phyloP scores from a whole-genome alignment of 2,888 invertebrate genomes.

The Ichneumon xanthorius region DNA sequence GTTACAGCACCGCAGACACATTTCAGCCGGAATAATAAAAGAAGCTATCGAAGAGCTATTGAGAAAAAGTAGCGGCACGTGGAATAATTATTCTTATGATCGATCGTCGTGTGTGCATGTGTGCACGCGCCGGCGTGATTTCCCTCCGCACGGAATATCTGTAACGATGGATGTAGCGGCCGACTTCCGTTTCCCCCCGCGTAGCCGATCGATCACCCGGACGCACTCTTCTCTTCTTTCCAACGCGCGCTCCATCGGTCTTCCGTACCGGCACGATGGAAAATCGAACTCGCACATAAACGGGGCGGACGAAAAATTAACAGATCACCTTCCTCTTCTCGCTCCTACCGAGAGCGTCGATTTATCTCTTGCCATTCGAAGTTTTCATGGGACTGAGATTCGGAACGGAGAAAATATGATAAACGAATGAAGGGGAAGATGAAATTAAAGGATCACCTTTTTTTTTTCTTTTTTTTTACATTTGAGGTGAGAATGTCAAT shows the following conservation, averaged over 20 bases:
- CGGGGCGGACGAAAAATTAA: not conserved
- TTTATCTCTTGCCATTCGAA: not conserved
- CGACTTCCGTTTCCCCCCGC: not conserved
- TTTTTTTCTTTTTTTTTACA: not conserved
- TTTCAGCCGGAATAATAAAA: not conserved
- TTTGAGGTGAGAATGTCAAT: not conserved
- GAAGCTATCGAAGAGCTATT: not conserved
- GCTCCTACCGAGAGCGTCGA: not conserved
- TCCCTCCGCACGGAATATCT: not conserved
- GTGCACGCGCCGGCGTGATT: not conserved
- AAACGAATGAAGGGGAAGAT: too few species aligned
- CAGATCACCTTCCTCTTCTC: not conserved
- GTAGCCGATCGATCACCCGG: slow-evolving; percentile 19
- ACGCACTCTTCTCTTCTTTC: slow-evolving; percentile 23
- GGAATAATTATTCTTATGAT: slow-evolving; percentile 14
- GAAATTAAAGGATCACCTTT: too few species aligned
- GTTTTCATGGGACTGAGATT: too few species aligned
- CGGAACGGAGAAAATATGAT: too few species aligned
- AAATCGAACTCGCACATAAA: not conserved
- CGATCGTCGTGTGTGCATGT: slow-evolving; percentile 1
- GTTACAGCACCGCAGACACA: slow-evolving; percentile 64
- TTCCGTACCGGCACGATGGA: not conserved
- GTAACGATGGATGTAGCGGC: not conserved
- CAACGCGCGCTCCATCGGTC: slow-evolving; percentile 12
- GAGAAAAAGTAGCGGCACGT: not conserved